Percentiles rank a stretch among this genome's conserved stretches.
Conservation (phyloP, 2,797 vertebrate species). For the Mus minutoides region DNA sequence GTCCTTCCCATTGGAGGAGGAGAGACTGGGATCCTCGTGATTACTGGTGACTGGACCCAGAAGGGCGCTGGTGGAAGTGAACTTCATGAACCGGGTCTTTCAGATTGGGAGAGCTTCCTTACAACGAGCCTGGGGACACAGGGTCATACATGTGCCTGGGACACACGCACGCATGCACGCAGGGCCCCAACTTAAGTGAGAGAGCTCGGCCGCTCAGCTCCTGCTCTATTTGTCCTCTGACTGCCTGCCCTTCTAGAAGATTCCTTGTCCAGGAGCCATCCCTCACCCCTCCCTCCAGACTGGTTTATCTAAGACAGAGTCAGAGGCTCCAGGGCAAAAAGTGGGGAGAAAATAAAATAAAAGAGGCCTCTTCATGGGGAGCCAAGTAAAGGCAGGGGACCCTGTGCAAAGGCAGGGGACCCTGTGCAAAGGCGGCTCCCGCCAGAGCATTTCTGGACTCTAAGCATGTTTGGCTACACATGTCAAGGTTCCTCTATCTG, state of each 20-base stretch:
- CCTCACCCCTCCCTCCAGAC: not conserved
- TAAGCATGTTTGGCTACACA: not conserved
- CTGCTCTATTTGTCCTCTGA: not conserved
- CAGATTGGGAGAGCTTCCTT: not conserved
- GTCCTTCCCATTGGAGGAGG: slow-evolving; percentile 11
- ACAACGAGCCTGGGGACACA: not conserved
- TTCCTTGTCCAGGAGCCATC: not conserved
- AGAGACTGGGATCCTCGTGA: not conserved
- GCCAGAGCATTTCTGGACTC: too few relatives aligned
- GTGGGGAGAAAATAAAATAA: not conserved
- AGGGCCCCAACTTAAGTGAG: not conserved
- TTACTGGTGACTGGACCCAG: not conserved
- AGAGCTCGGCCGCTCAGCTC: not conserved
- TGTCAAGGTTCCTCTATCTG: not conserved
- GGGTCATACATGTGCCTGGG: not conserved
- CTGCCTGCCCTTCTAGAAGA: not conserved
- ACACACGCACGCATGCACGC: too few relatives aligned
- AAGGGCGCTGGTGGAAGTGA: not conserved
- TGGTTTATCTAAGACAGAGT: not conserved
- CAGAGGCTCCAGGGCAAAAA: not conserved
- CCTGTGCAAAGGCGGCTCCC: not conserved
- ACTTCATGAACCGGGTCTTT: not conserved
- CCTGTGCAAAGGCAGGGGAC: not conserved
- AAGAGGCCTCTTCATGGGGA: not conserved
- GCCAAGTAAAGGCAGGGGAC: too few relatives aligned